Conservation (phyloP, 2,113 vertebrate genomes). For the Platysternon megacephalum region DNA sequence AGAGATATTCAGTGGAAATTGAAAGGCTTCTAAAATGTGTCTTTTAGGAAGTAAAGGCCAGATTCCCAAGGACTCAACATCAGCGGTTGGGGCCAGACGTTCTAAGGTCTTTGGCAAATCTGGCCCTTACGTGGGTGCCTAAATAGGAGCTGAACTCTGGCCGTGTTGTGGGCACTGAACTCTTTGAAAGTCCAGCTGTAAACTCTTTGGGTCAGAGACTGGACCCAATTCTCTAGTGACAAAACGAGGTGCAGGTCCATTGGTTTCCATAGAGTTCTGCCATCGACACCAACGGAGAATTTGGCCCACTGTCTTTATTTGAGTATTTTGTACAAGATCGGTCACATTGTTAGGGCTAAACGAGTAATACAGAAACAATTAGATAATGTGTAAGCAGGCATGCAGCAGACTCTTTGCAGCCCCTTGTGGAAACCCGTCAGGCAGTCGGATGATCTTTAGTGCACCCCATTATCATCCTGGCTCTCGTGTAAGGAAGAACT, state of each 20-base stretch:
- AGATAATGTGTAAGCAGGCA: neutral
- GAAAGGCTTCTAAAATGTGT: neutral
- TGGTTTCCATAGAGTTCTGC: neutral
- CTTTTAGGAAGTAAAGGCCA: neutral
- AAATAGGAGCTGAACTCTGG: neutral
- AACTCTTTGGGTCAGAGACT: neutral
- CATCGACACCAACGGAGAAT: neutral
- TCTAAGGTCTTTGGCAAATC: neutral
- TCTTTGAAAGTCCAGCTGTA: neutral
- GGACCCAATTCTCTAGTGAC: neutral
- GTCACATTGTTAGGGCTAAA: neutral
- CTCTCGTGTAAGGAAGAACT: neutral
- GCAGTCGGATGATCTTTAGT: neutral
- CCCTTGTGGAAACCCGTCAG: neutral
- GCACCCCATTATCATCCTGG: neutral
- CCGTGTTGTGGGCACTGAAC: neutral
- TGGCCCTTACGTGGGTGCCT: neutral
- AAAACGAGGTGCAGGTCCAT: neutral
- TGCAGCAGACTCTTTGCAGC: too few relatives aligned
- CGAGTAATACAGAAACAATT: neutral
- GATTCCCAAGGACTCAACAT: neutral
- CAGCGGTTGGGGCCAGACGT: accelerated
- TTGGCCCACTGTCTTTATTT: neutral
- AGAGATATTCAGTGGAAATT: neutral
- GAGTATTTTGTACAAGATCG: neutral